phyloP scores from a whole-genome alignment of 2,797 vertebrate species.

The Galagoides demidoff region DNA sequence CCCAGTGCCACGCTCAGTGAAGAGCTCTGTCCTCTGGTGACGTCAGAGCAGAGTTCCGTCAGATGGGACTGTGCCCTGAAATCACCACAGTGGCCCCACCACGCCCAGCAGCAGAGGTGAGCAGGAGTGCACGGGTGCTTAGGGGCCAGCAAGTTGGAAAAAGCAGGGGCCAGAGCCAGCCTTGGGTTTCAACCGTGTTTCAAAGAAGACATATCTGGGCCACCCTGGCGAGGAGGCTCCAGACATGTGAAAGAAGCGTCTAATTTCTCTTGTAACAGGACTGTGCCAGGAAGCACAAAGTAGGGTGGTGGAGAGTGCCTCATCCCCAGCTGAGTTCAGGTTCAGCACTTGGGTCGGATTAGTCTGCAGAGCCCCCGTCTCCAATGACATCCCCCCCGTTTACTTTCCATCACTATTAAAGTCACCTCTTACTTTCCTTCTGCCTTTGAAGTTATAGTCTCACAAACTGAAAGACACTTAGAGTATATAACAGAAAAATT shows the following conservation, averaged over 20 bases:
- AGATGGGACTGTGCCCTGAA: neutral
- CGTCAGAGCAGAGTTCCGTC: neutral
- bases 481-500: conserved; percentile 37
- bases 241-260: neutral
- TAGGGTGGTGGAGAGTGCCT: neutral
- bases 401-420: conserved; percentile 36
- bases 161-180: neutral
- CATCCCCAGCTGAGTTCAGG: neutral
- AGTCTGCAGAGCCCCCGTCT: neutral
- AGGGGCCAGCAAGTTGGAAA: neutral
- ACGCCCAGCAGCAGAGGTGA: neutral
- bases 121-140: neutral
- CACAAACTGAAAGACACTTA: neutral
- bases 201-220: neutral
- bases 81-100: neutral
- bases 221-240: neutral
- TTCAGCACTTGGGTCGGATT: neutral
- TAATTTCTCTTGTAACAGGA: neutral
- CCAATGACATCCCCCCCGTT: neutral
- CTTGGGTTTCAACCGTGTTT: neutral
- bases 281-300: conserved; percentile 12
- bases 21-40: neutral
- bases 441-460: neutral
- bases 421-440: neutral
- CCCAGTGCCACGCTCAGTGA: neutral